Evolutionary conservation across 2,888 invertebrate genomes (phyloP).

Genomic region (Andrena minutula): DNA sequence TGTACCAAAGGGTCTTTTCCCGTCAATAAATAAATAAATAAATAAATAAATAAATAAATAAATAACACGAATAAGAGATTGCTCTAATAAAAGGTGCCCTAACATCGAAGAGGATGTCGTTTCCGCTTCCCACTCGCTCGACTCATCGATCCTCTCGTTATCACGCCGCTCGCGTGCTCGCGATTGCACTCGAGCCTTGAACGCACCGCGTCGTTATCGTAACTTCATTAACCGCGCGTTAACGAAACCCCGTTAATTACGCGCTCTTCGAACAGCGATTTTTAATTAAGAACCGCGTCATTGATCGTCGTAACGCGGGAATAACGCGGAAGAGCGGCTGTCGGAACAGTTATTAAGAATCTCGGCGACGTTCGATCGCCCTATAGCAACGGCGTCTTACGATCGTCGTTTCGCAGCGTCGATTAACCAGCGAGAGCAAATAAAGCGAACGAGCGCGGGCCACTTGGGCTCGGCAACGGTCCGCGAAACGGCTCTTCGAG

Average conservation of each 20-base stretch:
- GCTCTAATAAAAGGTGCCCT: too few relatives aligned
- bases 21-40: too few relatives aligned
- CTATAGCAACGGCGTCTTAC: slow-evolving; percentile 7
- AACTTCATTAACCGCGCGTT: slow-evolving; percentile 50
- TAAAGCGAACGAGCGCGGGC: slow-evolving; percentile 6
- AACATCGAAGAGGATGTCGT: too few relatives aligned
- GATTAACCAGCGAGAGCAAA: slow-evolving; percentile 22
- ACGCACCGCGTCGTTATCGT: slow-evolving; percentile 38
- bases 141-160: slow-evolving; percentile 36
- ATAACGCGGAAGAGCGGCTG: too few relatives aligned
- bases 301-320: slow-evolving; percentile 13
- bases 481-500: slow-evolving; percentile 6
- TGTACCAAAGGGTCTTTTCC: too few relatives aligned
- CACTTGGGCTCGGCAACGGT: slow-evolving; percentile 9
- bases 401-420: slow-evolving; percentile 22
- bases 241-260: slow-evolving; percentile 43
- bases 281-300: slow-evolving; percentile 44
- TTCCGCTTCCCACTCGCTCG: slow-evolving; percentile 19
- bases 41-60: too few relatives aligned
- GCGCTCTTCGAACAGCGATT: slow-evolving; percentile 27
- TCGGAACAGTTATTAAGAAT: slow-evolving; percentile 8
- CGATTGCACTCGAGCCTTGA: slow-evolving; percentile 18
- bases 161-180: slow-evolving; percentile 23
- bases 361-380: slow-evolving; percentile 18
- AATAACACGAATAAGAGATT: too few relatives aligned